phyloP scores from a whole-genome alignment of 2,888 invertebrate species.

The Rhaphigaster nebulosa region DNA sequence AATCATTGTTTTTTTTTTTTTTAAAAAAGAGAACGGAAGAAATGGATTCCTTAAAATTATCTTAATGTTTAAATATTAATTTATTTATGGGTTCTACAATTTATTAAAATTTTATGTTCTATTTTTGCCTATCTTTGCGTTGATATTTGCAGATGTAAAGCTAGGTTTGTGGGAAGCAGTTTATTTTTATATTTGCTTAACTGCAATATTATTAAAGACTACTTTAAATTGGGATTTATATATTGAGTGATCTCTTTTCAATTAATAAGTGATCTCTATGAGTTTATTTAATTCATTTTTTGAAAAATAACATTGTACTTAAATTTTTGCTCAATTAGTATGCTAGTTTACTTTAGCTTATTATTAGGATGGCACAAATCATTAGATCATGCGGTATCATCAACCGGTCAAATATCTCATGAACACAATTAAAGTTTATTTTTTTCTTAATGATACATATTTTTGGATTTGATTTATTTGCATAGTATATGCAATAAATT shows the following conservation, averaged over 20 bases:
- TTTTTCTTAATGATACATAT: background rate
- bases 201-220: background rate
- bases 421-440: background rate
- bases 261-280: background rate
- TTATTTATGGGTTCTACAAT: background rate
- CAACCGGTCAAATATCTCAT: background rate
- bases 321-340: slow-evolving; percentile 35
- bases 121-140: slow-evolving; percentile 5
- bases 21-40: background rate
- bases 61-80: background rate
- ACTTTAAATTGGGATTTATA: too few relatives aligned
- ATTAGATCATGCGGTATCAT: background rate
- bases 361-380: background rate
- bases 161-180: background rate
- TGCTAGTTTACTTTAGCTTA: background rate
- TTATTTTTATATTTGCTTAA: background rate
- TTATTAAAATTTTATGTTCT: background rate
- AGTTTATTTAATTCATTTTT: background rate
- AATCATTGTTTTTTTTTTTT: background rate
- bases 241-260: slow-evolving; percentile 1
- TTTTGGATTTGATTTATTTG: background rate
- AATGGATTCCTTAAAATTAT: background rate
- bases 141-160: background rate
- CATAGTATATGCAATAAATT: background rate
- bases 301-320: background rate